These are phyloP conservation scores for Chelmon rostratus DNA, from an alignment of 2,797 vertebrate genomes.

Conservation along the genomic window DNA sequence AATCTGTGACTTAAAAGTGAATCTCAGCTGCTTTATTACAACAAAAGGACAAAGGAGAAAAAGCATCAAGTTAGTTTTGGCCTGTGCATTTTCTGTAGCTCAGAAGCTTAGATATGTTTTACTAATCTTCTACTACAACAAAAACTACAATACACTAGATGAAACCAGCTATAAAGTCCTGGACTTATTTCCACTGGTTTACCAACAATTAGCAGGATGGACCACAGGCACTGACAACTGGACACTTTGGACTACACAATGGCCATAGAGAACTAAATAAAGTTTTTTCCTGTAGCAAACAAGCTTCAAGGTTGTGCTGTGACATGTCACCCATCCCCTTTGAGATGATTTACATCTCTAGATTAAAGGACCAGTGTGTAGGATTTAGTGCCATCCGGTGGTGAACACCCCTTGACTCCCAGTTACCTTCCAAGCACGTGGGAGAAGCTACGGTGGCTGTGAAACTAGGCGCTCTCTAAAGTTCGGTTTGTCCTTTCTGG, in stretches of 20 bases:
- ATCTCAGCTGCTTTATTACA: constrained; percentile 4
- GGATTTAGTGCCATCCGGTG: too few relatives aligned
- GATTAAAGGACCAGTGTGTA: neutral
- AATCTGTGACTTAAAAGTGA: too few relatives aligned
- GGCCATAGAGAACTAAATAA: neutral
- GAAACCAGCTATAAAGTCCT: neutral
- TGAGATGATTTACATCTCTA: neutral
- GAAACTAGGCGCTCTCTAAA: too few relatives aligned
- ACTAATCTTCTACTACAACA: too few relatives aligned
- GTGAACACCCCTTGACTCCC: too few relatives aligned
- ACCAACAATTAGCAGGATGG: neutral
- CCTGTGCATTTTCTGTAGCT: neutral
- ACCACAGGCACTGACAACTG: neutral
- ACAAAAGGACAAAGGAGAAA: constrained; percentile 19
- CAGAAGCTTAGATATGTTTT: neutral
- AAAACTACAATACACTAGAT: neutral
- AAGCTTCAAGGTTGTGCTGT: neutral
- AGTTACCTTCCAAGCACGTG: too few relatives aligned
- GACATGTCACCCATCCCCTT: too few relatives aligned
- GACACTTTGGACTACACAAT: neutral
- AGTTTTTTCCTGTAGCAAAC: neutral
- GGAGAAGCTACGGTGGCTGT: too few relatives aligned
- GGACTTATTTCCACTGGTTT: neutral
- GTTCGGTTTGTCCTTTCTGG: too few relatives aligned
- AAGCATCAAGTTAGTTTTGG: constrained; percentile 8